Conservation (phyloP, 2,113 vertebrate genomes). For the Gallinago media region DNA sequence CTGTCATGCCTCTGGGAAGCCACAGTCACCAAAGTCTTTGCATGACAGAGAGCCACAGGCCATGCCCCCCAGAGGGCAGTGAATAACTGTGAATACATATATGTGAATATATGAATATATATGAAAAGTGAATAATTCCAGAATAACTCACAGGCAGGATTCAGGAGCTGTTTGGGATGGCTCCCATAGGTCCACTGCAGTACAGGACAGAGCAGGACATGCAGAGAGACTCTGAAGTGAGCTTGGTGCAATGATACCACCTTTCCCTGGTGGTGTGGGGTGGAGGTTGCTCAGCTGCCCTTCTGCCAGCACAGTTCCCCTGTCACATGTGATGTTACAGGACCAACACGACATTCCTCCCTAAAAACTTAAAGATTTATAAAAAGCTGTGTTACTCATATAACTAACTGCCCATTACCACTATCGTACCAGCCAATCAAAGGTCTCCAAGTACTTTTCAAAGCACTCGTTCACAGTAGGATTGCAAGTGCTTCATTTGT, state of each 20-base stretch:
- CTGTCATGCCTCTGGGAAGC: neutral
- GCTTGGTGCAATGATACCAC: neutral
- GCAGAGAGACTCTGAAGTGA: neutral
- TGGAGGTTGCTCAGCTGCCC: neutral
- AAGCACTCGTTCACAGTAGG: neutral
- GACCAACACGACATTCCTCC: neutral
- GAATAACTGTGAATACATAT: neutral
- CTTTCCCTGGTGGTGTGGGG: neutral
- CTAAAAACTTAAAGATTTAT: neutral
- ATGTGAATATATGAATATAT: no score
- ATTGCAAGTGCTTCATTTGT: neutral
- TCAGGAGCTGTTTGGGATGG: neutral
- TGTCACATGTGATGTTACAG: neutral
- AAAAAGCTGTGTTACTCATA: neutral
- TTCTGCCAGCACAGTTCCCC: neutral
- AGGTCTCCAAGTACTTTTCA: neutral
- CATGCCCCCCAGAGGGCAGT: neutral
- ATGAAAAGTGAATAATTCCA: neutral
- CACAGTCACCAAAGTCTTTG: neutral
- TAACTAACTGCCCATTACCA: neutral
- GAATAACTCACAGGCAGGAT: neutral
- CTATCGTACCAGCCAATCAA: fast-evolving
- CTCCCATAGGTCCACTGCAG: fast-evolving
- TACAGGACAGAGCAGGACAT: neutral
- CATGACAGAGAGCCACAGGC: neutral